phyloP scores from a whole-genome alignment of 2,888 invertebrate species.

The Cartodere bifasciata region DNA sequence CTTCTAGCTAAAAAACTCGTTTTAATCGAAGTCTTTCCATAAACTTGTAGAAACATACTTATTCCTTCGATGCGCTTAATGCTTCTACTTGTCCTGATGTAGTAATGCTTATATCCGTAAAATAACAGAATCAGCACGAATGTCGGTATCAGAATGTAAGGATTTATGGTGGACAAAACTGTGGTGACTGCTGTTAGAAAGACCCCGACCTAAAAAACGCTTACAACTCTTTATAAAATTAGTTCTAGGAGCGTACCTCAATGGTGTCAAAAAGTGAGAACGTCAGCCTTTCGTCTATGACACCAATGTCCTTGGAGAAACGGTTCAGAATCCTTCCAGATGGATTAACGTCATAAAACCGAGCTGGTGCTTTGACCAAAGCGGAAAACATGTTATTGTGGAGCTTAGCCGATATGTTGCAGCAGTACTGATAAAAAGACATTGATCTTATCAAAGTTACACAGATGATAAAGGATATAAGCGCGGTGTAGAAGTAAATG shows the following conservation, averaged over 20 bases:
- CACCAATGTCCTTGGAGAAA: slow-evolving; percentile 54
- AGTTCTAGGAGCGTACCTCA: slow-evolving; percentile 18
- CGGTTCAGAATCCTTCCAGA: slow-evolving; percentile 48
- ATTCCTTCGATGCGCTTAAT: slow-evolving; percentile 59
- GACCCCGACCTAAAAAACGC: slow-evolving; percentile 27
- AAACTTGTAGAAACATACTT: slow-evolving; percentile 39
- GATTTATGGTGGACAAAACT: slow-evolving; percentile 60
- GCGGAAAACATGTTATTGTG: slow-evolving; percentile 38
- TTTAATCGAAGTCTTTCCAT: no score
- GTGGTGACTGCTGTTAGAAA: slow-evolving; percentile 57
- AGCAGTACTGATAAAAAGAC: slow-evolving; percentile 37
- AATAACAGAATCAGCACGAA: slow-evolving; percentile 50
- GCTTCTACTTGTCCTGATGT: slow-evolving; percentile 60
- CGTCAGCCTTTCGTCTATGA: slow-evolving; percentile 38
- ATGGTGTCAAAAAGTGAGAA: slow-evolving; percentile 35
- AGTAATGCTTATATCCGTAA: slow-evolving; percentile 51
- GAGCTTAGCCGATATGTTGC: slow-evolving; percentile 38
- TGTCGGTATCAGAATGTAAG: slow-evolving; percentile 54
- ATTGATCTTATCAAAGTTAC: slow-evolving; percentile 33
- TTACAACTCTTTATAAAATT: not conserved
- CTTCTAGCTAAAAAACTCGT: slow-evolving; percentile 50
- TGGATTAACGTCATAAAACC: slow-evolving; percentile 54
- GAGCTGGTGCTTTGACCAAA: slow-evolving; percentile 47
- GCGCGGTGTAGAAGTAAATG: slow-evolving; percentile 8
- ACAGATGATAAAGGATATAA: slow-evolving; percentile 25